A percentile compares a stretch with the other conserved stretches of the same genome.
Evolutionary conservation across 2,888 invertebrate species (phyloP).

Genomic region (Lamproptera curius): DNA sequence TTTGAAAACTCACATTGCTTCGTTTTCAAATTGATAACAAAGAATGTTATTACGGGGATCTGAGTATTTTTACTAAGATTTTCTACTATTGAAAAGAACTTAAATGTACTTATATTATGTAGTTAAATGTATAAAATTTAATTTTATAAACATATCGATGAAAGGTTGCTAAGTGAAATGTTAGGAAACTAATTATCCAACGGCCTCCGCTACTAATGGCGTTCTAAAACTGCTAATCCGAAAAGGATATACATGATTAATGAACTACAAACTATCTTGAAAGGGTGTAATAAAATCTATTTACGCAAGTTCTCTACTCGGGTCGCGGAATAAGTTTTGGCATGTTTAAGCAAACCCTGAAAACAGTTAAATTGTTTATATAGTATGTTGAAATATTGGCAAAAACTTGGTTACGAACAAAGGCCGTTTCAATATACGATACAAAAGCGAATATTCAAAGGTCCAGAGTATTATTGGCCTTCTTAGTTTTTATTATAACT

Average conservation of each 20-base stretch:
- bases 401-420: constrained; percentile 4
- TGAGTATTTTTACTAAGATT: too few relatives aligned
- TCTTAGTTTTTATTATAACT: neutral
- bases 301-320: neutral
- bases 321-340: constrained; percentile 1
- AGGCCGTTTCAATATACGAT: constrained; percentile 8
- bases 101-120: too few relatives aligned
- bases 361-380: constrained; percentile 14
- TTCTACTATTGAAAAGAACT: too few relatives aligned
- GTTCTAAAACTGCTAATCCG: neutral
- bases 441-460: constrained; percentile 6
- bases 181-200: constrained; percentile 4
- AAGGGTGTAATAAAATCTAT: neutral
- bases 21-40: too few relatives aligned
- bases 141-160: too few relatives aligned
- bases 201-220: neutral
- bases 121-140: too few relatives aligned
- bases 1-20: too few relatives aligned
- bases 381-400: constrained; percentile 4
- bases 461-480: constrained; percentile 6
- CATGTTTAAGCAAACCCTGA: neutral
- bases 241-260: neutral
- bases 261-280: neutral
- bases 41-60: too few relatives aligned
- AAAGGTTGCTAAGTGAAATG: neutral